These are phyloP conservation scores for Zygaena filipendulae DNA, from an alignment of 2,888 invertebrate species.

Conservation along the genomic window DNA sequence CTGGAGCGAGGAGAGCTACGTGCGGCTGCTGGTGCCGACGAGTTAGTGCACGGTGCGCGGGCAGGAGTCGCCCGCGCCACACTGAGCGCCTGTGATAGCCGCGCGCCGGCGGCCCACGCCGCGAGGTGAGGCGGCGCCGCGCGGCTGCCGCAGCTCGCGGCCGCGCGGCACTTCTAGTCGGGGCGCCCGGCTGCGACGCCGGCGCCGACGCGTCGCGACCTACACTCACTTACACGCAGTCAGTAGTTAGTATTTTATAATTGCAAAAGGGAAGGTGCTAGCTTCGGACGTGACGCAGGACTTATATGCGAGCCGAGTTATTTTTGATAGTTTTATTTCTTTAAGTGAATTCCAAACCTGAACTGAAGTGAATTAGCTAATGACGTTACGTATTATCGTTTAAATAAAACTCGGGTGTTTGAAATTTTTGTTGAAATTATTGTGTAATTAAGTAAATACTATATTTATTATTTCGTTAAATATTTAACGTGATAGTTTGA, in stretches of 20 bases:
- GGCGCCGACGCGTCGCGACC: conserved; percentile 33
- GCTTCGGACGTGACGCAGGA: conserved; percentile 68
- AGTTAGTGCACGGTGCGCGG: conserved; percentile 70
- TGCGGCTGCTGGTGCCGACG: conserved; percentile 77
- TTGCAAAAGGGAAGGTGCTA: conserved; percentile 67
- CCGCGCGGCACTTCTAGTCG: conserved; percentile 34
- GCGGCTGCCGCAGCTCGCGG: conserved; percentile 23
- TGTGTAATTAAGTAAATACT: conserved; percentile 64
- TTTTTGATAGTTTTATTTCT: conserved; percentile 69
- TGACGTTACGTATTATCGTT: conserved; percentile 57
- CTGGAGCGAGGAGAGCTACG: conserved; percentile 76
- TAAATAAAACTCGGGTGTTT: conserved; percentile 57
- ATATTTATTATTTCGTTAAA: conserved; percentile 65
- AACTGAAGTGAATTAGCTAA: conserved; percentile 60
- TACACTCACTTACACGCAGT: conserved; percentile 51
- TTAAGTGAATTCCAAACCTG: conserved; percentile 62
- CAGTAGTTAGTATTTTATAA: conserved; percentile 66
- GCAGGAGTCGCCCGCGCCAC: conserved; percentile 57
- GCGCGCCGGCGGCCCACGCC: conserved; percentile 25
- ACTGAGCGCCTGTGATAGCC: conserved; percentile 55
- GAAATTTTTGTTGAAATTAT: conserved; percentile 67
- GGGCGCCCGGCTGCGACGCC: conserved; percentile 26
- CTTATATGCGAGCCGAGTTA: conserved; percentile 64
- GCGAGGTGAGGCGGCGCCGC: conserved; percentile 30
- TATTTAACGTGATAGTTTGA: conserved; percentile 54